A percentile compares a stretch with the other conserved stretches of the same genome.
Conservation (phyloP, 2,113 vertebrate species). For the Hylia prasina region DNA sequence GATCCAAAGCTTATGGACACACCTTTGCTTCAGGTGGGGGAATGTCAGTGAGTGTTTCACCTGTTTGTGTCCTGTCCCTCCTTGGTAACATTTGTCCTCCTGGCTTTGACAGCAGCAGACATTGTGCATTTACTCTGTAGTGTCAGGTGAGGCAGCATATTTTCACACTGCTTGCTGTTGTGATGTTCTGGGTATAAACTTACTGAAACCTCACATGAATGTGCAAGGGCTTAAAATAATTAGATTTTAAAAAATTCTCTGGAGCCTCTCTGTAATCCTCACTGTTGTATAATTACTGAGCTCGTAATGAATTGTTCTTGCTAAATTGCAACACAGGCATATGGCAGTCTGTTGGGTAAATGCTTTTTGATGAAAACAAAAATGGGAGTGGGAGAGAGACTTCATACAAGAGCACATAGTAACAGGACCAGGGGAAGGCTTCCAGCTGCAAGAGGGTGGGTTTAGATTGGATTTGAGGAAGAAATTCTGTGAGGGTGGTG, state of each 20-base stretch:
- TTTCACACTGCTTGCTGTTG: rapidly evolving
- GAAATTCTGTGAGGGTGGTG: rapidly evolving
- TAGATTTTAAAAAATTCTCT: neutral
- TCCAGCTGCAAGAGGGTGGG: neutral
- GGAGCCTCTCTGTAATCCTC: neutral
- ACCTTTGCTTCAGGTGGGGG: neutral
- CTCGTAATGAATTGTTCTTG: neutral
- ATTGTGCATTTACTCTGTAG: rapidly evolving
- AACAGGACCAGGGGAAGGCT: neutral
- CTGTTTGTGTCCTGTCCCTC: neutral
- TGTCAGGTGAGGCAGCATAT: neutral
- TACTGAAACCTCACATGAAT: neutral
- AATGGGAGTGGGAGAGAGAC: neutral
- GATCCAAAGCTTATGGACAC: neutral
- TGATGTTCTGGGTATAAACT: neutral
- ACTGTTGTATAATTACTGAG: neutral
- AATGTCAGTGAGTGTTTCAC: neutral
- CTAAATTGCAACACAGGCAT: neutral
- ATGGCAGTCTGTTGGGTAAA: neutral
- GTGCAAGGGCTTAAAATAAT: neutral
- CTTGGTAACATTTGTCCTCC: neutral
- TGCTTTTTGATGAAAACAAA: neutral
- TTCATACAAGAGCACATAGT: neutral
- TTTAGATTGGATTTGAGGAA: neutral
- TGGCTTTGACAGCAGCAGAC: neutral